Evolutionary conservation across 2,888 invertebrate genomes (phyloP).

Genomic region (Pardosa pseudoannulata): DNA sequence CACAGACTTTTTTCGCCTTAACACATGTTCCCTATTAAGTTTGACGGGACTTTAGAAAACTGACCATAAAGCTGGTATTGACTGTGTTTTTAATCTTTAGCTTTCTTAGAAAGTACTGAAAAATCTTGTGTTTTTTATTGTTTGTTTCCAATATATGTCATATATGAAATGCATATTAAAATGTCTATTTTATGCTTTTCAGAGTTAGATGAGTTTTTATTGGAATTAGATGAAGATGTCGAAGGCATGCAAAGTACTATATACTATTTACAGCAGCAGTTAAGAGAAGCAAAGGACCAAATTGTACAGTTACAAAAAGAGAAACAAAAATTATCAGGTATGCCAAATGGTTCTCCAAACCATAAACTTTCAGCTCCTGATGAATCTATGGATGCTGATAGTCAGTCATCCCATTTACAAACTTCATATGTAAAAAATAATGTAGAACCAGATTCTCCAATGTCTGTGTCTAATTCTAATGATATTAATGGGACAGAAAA

Average conservation of each 20-base stretch:
- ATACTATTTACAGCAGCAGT: constrained; percentile 93
- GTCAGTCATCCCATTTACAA: constrained; percentile 20
- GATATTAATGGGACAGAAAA: constrained; percentile 35
- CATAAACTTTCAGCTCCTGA: not conserved
- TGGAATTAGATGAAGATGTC: constrained; percentile 97
- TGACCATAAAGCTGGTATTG: too few relatives aligned
- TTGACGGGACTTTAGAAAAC: too few relatives aligned
- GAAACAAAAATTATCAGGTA: constrained; percentile 51
- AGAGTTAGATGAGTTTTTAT: constrained; percentile 96
- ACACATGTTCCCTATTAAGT: too few relatives aligned
- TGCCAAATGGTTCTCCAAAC: constrained; percentile 35
- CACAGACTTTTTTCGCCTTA: too few relatives aligned
- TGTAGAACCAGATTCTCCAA: not conserved
- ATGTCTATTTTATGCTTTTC: constrained; percentile 75
- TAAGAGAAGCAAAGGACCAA: constrained; percentile 88
- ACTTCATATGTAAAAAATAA: constrained; percentile 13
- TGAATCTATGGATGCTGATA: constrained; percentile 11
- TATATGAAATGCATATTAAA: not conserved
- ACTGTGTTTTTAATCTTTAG: too few relatives aligned
- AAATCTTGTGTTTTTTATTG: too few relatives aligned
- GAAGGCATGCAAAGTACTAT: constrained; percentile 99
- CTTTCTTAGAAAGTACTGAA: too few relatives aligned
- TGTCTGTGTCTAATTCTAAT: constrained; percentile 15
- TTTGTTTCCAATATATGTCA: too few relatives aligned
- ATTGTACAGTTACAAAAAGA: constrained; percentile 76